phyloP scores from a whole-genome alignment of 2,113 vertebrate species.

The Cryptomyrus ogoouensis region DNA sequence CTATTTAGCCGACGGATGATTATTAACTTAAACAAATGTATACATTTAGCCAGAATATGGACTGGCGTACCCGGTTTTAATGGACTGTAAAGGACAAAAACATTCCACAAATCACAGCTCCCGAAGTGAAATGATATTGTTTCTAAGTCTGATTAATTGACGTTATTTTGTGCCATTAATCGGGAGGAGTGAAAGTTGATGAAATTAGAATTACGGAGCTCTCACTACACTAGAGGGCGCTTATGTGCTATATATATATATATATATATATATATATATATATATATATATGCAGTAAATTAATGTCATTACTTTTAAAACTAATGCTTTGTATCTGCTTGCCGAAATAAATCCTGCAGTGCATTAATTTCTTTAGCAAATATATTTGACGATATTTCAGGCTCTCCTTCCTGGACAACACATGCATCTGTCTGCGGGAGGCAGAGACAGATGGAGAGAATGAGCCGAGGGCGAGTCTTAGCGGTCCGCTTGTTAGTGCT shows the following conservation, averaged over 20 bases:
- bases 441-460: not conserved
- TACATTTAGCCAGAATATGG: not conserved
- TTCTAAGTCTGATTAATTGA: not conserved
- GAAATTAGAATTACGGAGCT: not conserved
- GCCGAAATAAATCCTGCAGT: not conserved
- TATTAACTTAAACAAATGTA: not conserved
- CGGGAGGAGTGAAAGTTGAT: not conserved
- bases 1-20: not conserved
- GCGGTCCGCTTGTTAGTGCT: not conserved
- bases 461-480: not conserved
- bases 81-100: not conserved
- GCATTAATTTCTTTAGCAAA: not conserved
- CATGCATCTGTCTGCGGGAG: not conserved
- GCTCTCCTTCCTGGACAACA: not conserved
- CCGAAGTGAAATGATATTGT: not conserved
- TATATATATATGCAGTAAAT: not conserved
- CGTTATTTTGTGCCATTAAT: not conserved
- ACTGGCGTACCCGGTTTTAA: not conserved
- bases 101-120: not conserved
- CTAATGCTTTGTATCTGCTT: not conserved
- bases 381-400: not conserved
- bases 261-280: no score
- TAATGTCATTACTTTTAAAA: not conserved
- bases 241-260: not conserved
- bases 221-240: slow-evolving; percentile 7